Evolutionary conservation across 2,888 invertebrate genomes (phyloP).

Genomic region (Clistopyga incitator): DNA sequence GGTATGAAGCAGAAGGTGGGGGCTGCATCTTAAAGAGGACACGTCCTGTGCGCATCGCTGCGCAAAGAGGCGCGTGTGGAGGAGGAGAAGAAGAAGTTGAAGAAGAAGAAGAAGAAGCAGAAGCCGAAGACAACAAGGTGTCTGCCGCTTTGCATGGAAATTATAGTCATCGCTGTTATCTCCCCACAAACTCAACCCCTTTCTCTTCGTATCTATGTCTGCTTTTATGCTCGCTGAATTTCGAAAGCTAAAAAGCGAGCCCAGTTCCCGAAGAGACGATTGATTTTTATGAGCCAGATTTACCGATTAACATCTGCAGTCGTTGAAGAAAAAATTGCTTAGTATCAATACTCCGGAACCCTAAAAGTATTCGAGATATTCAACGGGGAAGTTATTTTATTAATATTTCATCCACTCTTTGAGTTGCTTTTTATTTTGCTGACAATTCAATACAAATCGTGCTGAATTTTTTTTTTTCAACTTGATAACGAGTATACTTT

Average conservation of each 20-base stretch:
- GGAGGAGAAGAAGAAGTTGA: constrained; percentile 45
- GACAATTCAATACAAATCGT: too few species aligned
- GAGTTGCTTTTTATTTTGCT: too few species aligned
- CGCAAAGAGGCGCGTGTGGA: constrained; percentile 21
- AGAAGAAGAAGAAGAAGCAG: constrained; percentile 38
- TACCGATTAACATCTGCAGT: background rate
- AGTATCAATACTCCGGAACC: too few species aligned
- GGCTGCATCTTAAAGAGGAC: constrained; percentile 70
- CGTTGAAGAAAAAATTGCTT: too few species aligned
- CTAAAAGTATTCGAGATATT: too few species aligned
- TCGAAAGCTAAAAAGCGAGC: background rate
- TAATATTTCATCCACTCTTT: too few species aligned
- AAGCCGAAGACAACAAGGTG: constrained; percentile 49
- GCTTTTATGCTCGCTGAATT: constrained; percentile 30
- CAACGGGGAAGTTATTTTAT: too few species aligned
- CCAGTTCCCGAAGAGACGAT: background rate
- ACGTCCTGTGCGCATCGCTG: constrained; percentile 35
- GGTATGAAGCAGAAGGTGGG: constrained; percentile 78
- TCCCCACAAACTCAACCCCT: constrained; percentile 5
- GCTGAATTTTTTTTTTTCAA: too few species aligned
- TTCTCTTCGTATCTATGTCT: constrained; percentile 24
- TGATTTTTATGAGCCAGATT: background rate
- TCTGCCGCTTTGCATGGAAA: constrained; percentile 78
- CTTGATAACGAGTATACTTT: too few species aligned
- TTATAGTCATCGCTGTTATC: constrained; percentile 78